Evolutionary conservation across 2,888 invertebrate genomes (phyloP), one percentile per base, ranked within the genome.

Genomic region (Lithophane semibrunnea): DNA sequence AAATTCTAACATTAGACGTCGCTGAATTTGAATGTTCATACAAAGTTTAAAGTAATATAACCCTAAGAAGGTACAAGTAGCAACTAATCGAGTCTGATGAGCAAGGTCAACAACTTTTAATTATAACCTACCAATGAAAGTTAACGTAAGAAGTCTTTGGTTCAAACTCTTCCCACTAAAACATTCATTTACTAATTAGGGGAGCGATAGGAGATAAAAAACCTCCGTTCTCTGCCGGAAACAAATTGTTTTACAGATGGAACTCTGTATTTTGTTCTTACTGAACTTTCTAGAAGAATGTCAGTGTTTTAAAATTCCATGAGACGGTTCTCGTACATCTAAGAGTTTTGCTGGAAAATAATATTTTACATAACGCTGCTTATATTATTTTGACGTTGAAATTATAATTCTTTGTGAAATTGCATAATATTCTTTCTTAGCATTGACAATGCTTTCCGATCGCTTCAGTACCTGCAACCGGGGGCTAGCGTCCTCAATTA

Each of bases 131-230:
- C 74, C 77, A 65, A 83, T 87, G 85, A 83, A 89, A 87, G 77
- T 85, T 85, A 76, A 80, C 84, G 79, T 80, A 82, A 84, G 82
- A 83, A 85, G 71, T 76, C 79, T 85, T 71, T 75, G 69, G 79
- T 84, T 83, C 66, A 71, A 88, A 86, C 84, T 83, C 77, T 84
- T 90, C 83, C 73, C 64, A 80, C 79, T 88, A 78, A 86, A 86
- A 85, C 87, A 85, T 87, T 86, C 77, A 88, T 88, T 88, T 85
- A 87, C 83, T 88, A 89, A 91, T 90, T 90, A 90, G 87, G 82
- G 78, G 73, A 81, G 76, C 82, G 81, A 88, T 82, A 79, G 77
- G 66, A 70, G 87, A 78, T 81, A 77, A 84, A 87, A 88, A 89
- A 85, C 82, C 70, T 85, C 49, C 75, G 76, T 73, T 75, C 60